Evolutionary conservation across 2,797 vertebrate species (phyloP), one percentile per base, ranked within the genome.

Genomic region (Argya squamiceps): DNA sequence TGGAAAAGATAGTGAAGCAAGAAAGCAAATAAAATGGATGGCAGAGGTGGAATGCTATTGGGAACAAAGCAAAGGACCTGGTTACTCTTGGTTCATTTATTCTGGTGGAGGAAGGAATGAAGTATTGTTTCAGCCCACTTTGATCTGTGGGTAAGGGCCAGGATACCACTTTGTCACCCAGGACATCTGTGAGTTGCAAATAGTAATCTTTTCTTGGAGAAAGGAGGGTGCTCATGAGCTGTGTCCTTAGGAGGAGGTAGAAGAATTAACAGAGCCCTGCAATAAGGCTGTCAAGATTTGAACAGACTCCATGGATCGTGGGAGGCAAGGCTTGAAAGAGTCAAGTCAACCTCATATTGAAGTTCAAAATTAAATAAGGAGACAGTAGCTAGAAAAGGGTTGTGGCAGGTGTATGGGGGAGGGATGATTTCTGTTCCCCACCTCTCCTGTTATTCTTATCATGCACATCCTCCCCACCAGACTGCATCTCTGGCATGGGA

Each of bases 291-390:
- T 88, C 88, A 86, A 26, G 65, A 67, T 93, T 81, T 58, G 93
- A 81, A 77, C 59, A 85, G 65, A 60, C 36, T 75, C 29, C 43
- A 58, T 63, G 73, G 34, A 15, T 79, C 0, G 24, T 91, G 69
- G 79, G 92, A 94, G 89, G 91, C 74, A 86, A 81, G 65, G 24
- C 79, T 92, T 63, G 58, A 88, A 94, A 69, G 46, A 85, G 76
- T 84, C 55, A 47, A 47, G 22, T 47, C 46, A 47, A 47, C 46
- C 55, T 84, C 21, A 78, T 71, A 37, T 2, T 64, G 79, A 81
- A 65, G 36, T 84, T 92, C 73, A 65, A 84, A 95, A 64, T 88
- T 27, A 68, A 55, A 65, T 71, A 58, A 94, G 43, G 52, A 80
- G 65, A 43, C 32, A 27, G 39, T 78, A 88, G 50, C 65, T 75